Evolutionary conservation across 2,888 invertebrate species (phyloP).

Genomic region (Beris morrisii): DNA sequence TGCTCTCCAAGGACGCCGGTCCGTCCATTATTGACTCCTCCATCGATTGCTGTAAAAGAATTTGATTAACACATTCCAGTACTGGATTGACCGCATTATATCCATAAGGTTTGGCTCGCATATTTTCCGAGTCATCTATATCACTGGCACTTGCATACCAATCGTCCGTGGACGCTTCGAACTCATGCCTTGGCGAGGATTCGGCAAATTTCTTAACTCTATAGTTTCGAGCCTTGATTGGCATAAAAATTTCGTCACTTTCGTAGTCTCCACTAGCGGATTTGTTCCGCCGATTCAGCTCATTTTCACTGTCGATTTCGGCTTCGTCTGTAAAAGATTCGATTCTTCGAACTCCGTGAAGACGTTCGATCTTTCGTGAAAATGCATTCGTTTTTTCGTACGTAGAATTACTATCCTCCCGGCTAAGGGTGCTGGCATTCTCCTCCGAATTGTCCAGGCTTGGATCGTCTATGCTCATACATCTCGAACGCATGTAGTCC

Average conservation of each 20-base stretch:
- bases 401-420: conserved; percentile 47
- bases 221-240: conserved; percentile 21
- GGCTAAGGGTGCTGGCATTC: conserved; percentile 44
- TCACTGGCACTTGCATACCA: conserved; percentile 82
- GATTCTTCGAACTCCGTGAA: conserved; percentile 61
- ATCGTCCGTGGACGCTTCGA: conserved; percentile 62
- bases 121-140: conserved; percentile 63
- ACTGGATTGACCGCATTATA: conserved; percentile 78
- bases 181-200: conserved; percentile 52
- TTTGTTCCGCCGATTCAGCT: conserved; percentile 18
- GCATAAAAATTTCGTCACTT: conserved; percentile 36
- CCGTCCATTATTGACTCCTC: conserved; percentile 55
- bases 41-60: conserved; percentile 73
- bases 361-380: conserved; percentile 61
- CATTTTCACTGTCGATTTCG: conserved; percentile 45
- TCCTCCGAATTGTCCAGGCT: conserved; percentile 49
- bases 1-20: conserved; percentile 41
- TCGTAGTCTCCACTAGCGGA: conserved; percentile 33
- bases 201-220: conserved; percentile 49
- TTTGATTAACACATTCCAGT: conserved; percentile 81
- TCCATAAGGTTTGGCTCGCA: conserved; percentile 47
- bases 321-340: conserved; percentile 54
- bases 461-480: conserved; percentile 52
- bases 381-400: conserved; percentile 54
- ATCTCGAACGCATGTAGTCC: conserved; percentile 54